Evolutionary conservation across 2,113 vertebrate genomes (phyloP), one percentile per base, ranked within the genome.

Genomic region (Stigmatopora nigra): DNA sequence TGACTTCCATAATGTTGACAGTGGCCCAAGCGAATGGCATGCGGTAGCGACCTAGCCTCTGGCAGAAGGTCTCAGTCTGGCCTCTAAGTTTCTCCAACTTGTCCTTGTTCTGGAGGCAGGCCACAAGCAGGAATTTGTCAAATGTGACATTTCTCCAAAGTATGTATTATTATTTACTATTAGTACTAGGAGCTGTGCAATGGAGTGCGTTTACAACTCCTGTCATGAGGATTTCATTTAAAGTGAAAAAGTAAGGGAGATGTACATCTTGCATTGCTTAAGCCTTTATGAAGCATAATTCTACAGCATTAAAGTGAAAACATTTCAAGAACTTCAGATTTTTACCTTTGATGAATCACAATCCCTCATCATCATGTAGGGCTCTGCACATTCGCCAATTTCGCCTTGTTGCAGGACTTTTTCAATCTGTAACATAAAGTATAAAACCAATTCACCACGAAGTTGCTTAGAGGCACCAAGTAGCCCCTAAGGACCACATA

Each of bases 381-480:
- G 94, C 36, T 98, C 95, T 20, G 94, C 93, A 72, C 95, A 99
- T 4, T 96, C 95, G 61, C 91, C 79, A 0, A 98, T 99, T 85
- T 99, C 97, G 65, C 97, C 97, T 78, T 98, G 95, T 79, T 99
- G 97, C 48, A 99, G 93, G 45, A 98, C 94, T 80, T 98, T 98
- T 79, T 98, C 96, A 84, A 99, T 89, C 97, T 99, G 60, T 63
- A 85, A 70, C 73, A 76, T n/a, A 22, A 64, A 72, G 55, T 2
- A 13, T 11, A 74, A 10, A 41, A 41, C 38, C 38, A 7, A 41
- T 41, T 41, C 6, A 41, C 38, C 38, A 41, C 5, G 7, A 41
- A 41, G 38, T 41, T 41, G 38, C 38, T 10, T 41, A 10, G 38
- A 10, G 4, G 38, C 38, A 41, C 38, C 6, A 41, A 10, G 38